phyloP scores from a whole-genome alignment of 2,797 vertebrate genomes.

The Fistularia tabacaria region DNA sequence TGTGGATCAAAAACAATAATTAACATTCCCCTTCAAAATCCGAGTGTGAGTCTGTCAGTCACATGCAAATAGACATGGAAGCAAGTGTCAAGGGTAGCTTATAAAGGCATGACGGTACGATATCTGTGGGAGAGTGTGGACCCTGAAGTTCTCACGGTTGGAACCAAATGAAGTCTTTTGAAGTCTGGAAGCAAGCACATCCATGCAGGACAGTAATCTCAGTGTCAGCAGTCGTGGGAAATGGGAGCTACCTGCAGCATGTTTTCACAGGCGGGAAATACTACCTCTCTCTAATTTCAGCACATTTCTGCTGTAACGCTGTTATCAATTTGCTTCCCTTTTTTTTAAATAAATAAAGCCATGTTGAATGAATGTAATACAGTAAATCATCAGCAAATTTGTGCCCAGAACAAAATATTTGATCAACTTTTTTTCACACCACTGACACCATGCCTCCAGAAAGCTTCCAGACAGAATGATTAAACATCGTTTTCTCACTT shows the following conservation, averaged over 20 bases:
- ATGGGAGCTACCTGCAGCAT: slow-evolving; percentile 16
- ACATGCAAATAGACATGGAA: slow-evolving; percentile 11
- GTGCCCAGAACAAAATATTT: too few species aligned
- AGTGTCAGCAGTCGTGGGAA: slow-evolving; percentile 36
- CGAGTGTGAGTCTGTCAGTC: slow-evolving; percentile 10
- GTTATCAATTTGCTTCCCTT: neutral
- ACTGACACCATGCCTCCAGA: too few species aligned
- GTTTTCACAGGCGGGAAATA: slow-evolving; percentile 29
- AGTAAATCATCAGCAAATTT: too few species aligned
- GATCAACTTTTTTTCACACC: too few species aligned
- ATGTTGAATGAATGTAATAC: too few species aligned
- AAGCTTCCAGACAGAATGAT: too few species aligned
- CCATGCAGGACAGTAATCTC: slow-evolving; percentile 35
- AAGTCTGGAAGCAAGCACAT: slow-evolving; percentile 21
- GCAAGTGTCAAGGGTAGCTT: slow-evolving; percentile 25
- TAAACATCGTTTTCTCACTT: too few species aligned
- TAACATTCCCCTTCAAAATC: slow-evolving; percentile 24
- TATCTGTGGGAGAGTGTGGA: slow-evolving; percentile 56
- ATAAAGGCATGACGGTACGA: slow-evolving; percentile 2
- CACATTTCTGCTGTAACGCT: slow-evolving; percentile 18
- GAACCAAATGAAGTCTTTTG: slow-evolving; percentile 18
- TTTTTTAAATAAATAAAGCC: too few species aligned
- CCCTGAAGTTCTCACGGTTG: slow-evolving; percentile 52
- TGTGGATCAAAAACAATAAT: slow-evolving; percentile 18
- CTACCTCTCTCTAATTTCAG: slow-evolving; percentile 5